Evolutionary conservation across 2,888 invertebrate genomes (phyloP).

Genomic region (Antheraea assamensis): DNA sequence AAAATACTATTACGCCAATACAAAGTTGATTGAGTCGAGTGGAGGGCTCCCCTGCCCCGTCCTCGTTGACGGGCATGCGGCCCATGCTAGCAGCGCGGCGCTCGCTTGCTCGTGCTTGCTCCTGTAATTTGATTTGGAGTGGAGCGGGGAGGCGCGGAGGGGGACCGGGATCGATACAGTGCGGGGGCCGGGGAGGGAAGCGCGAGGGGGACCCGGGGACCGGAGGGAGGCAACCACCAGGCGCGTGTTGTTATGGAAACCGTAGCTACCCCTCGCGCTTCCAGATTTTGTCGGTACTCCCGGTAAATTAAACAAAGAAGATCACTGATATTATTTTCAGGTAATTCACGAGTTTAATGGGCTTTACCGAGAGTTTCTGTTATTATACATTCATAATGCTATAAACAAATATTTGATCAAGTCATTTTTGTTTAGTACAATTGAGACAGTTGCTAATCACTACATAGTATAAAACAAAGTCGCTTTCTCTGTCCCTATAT

Average conservation of each 20-base stretch:
- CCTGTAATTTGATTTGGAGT: slow-evolving; percentile 82
- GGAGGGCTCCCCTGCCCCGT: slow-evolving; percentile 24
- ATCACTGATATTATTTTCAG: slow-evolving; percentile 67
- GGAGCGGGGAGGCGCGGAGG: slow-evolving; percentile 51
- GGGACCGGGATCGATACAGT: slow-evolving; percentile 37
- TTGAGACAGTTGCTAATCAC: no score
- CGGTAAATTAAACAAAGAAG: slow-evolving; percentile 79
- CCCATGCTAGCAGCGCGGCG: slow-evolving; percentile 35
- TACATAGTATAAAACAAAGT: no score
- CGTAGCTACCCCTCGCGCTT: slow-evolving; percentile 74
- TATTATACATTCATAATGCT: not conserved
- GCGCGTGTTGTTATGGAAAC: slow-evolving; percentile 80
- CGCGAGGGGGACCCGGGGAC: slow-evolving; percentile 37
- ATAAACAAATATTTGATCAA: not conserved
- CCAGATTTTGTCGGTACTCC: slow-evolving; percentile 77
- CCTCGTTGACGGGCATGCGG: slow-evolving; percentile 28
- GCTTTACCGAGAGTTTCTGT: slow-evolving; percentile 4
- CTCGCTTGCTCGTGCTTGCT: slow-evolving; percentile 53
- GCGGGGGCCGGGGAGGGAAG: slow-evolving; percentile 51
- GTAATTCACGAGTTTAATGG: slow-evolving; percentile 27
- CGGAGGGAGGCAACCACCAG: slow-evolving; percentile 52
- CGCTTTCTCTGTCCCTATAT: no score
- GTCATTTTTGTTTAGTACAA: not conserved
- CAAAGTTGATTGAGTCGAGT: slow-evolving; percentile 72
- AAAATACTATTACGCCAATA: slow-evolving; percentile 79